These are phyloP conservation scores for Chloroclysta siterata DNA, from an alignment of 2,888 invertebrate species.

Conservation along the genomic window DNA sequence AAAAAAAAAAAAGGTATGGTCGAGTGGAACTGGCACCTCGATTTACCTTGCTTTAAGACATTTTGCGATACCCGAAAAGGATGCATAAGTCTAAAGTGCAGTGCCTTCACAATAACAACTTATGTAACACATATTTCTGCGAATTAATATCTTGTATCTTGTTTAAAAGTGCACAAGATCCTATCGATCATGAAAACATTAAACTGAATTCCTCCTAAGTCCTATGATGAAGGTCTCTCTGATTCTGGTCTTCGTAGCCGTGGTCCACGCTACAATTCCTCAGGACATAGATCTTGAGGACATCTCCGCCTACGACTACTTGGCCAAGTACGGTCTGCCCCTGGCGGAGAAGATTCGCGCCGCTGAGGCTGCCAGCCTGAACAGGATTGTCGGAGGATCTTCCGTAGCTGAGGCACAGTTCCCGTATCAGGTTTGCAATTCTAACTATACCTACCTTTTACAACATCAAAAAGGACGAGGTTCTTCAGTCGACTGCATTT, in stretches of 20 bases:
- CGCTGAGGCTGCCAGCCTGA: slow-evolving; percentile 40
- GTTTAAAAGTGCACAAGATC: too few relatives aligned
- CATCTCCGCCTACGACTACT: slow-evolving; percentile 49
- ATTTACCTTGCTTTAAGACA: too few relatives aligned
- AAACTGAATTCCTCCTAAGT: slow-evolving; percentile 10
- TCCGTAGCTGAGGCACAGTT: slow-evolving; percentile 45
- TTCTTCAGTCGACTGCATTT: too few relatives aligned
- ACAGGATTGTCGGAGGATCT: slow-evolving; percentile 53
- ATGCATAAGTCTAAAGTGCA: too few relatives aligned
- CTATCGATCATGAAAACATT: too few relatives aligned
- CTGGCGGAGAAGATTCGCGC: slow-evolving; percentile 49
- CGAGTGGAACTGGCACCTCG: too few relatives aligned
- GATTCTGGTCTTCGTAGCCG: slow-evolving; percentile 38
- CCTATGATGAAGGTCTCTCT: slow-evolving; percentile 33
- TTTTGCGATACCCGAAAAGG: too few relatives aligned
- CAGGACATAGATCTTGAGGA: slow-evolving; percentile 29
- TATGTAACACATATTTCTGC: too few relatives aligned
- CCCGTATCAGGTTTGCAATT: slow-evolving; percentile 44
- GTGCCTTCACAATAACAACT: too few relatives aligned
- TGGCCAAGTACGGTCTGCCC: slow-evolving; percentile 49
- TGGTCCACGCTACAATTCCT: slow-evolving; percentile 29
- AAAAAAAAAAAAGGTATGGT: too few relatives aligned
- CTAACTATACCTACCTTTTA: neutral
- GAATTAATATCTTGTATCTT: too few relatives aligned
- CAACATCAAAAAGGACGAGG: too few relatives aligned